phyloP scores from a whole-genome alignment of 2,888 invertebrate species.

The Hypselothyrea guttata region DNA sequence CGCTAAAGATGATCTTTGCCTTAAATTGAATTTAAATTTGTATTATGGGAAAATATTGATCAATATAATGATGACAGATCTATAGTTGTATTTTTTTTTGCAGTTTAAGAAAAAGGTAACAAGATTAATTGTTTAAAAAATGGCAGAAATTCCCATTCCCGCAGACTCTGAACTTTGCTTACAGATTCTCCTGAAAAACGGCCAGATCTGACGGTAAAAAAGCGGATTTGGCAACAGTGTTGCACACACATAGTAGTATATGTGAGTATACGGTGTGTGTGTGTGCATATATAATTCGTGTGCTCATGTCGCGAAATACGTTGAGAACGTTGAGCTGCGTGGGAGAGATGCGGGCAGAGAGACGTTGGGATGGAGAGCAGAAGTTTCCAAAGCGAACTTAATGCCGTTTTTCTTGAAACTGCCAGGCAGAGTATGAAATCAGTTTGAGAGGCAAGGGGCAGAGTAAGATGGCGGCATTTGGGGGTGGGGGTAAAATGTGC shows the following conservation, averaged over 20 bases:
- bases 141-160: too few relatives aligned
- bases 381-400: slow-evolving; percentile 45
- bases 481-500: slow-evolving; percentile 1
- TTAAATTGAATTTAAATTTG: too few relatives aligned
- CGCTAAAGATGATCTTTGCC: too few relatives aligned
- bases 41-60: too few relatives aligned
- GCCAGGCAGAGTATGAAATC: background rate
- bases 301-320: slow-evolving; percentile 47
- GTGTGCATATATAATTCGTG: slow-evolving; percentile 67
- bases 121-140: too few relatives aligned
- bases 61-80: too few relatives aligned
- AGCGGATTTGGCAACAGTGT: too few relatives aligned
- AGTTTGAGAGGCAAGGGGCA: background rate
- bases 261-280: slow-evolving; percentile 24
- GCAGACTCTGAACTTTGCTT: too few relatives aligned
- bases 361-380: slow-evolving; percentile 16
- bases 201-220: too few relatives aligned
- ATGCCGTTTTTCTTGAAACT: slow-evolving; percentile 37
- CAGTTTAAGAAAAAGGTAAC: too few relatives aligned
- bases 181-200: too few relatives aligned
- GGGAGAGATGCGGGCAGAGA: background rate
- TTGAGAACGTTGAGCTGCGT: slow-evolving; percentile 14
- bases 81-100: too few relatives aligned
- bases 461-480: background rate
- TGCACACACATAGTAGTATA: background rate